Base-by-base conservation (phyloP, 1,140 invertebrate species). In the Eupeodes corollae region DNA sequence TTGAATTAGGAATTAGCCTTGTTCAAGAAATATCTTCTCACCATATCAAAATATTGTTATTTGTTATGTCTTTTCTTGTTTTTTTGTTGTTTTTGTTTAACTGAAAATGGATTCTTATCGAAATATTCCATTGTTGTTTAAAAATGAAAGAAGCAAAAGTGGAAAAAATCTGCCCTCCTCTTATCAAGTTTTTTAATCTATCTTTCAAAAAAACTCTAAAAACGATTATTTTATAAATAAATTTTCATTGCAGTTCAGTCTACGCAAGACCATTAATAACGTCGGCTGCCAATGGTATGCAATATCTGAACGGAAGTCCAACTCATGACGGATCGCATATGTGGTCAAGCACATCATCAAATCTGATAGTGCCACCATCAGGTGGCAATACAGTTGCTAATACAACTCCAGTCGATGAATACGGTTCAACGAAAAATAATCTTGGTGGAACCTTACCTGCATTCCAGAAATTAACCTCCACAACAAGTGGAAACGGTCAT, bases 361-460 rank as follows among this genome's bases (percentile, higher is more conserved):
- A 26, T 26, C 21, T 26, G 3, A 26, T 26, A 26, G 21, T 26
- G 21, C 21, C 21, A 26, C 21, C 21, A 26, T 26, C 21, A 26
- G 21, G 21, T 26, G 21, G 21, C 8, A 26, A 8, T 8, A 26
- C 8, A 3, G 21, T 2, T 49, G 48, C 26, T 16, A 41, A 41
- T 41, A 41, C 39, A 41, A 44, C 52, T 15, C 47, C 56, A 50
- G 56, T 60, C 50, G 61, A 64, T 33, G 59, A 62, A 49, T 64
- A 63, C 19, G 59, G 52, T 21, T 65, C 62, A 18, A 58, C 62
- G 16, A 61, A 58, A 39, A 62, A 62, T 40, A 59, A 52, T 21
- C 46, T 50, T 11, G 37, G 46, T 6, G 58, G 61, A 26, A 52
- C 59, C 8, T 47, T 68, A 42, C 65, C 64, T 10, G 63, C 50